These are phyloP conservation scores for Synanthedon tipuliformis DNA, from an alignment of 2,888 invertebrate species.

Conservation along the genomic window DNA sequence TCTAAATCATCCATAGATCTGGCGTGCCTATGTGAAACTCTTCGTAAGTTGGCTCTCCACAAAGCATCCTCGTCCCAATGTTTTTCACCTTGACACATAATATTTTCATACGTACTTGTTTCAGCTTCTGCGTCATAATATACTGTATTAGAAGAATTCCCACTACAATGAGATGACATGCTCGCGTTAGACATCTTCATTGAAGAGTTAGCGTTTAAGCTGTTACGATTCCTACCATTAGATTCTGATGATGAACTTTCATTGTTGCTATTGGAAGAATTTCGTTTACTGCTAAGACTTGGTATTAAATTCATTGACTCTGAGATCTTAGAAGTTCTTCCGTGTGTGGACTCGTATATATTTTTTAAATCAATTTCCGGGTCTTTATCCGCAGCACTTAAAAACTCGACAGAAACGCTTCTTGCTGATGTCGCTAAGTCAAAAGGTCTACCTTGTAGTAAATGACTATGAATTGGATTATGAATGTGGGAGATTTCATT, in stretches of 20 bases:
- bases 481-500: conserved; percentile 79
- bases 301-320: conserved; percentile 63
- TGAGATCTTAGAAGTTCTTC: conserved; percentile 69
- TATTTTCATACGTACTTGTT: conserved; percentile 52
- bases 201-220: conserved; percentile 27
- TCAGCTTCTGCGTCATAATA: conserved; percentile 63
- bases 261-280: conserved; percentile 26
- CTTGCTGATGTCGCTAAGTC: conserved; percentile 70
- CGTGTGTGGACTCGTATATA: conserved; percentile 76
- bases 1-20: conserved; percentile 87
- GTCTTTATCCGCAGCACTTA: conserved; percentile 75
- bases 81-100: conserved; percentile 73
- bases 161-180: conserved; percentile 62
- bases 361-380: conserved; percentile 77
- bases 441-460: conserved; percentile 43
- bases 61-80: conserved; percentile 86
- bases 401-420: conserved; percentile 75
- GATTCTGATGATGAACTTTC: conserved; percentile 35
- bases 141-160: conserved; percentile 59
- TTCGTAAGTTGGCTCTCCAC: conserved; percentile 83
- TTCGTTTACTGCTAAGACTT: conserved; percentile 61
- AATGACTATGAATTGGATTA: conserved; percentile 73
- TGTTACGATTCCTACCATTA: conserved; percentile 18
- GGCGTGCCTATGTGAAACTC: conserved; percentile 84
- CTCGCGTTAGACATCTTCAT: conserved; percentile 53